Percentiles rank a stretch among this genome's conserved stretches.
Evolutionary conservation across 2,888 invertebrate genomes (phyloP).

Genomic region (Labia minor): DNA sequence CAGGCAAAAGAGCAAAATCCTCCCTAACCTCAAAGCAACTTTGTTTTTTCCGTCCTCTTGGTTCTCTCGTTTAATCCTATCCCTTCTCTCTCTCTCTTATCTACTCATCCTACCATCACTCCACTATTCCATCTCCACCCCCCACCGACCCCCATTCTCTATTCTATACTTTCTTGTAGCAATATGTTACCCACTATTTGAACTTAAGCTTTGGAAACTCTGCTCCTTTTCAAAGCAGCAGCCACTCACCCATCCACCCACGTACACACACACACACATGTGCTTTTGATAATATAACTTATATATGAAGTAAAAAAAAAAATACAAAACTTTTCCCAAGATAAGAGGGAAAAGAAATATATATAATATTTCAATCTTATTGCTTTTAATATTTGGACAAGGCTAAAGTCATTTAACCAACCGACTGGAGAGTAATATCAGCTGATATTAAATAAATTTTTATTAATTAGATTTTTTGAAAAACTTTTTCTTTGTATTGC

Average conservation of each 20-base stretch:
- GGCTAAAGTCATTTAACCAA: background rate
- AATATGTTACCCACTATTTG: constrained; percentile 13
- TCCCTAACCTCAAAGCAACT: constrained; percentile 7
- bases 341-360: background rate
- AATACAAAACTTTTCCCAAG: background rate
- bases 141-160: too few species aligned
- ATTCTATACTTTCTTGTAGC: background rate
- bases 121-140: too few species aligned
- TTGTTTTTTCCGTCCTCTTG: background rate
- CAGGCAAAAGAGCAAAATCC: background rate
- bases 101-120: too few species aligned
- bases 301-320: background rate
- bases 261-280: background rate
- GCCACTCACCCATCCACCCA: background rate
- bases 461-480: too few species aligned
- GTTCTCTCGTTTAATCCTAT: background rate
- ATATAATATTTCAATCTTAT: background rate
- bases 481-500: too few species aligned
- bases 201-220: constrained; percentile 5
- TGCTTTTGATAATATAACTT: background rate
- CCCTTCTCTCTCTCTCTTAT: background rate
- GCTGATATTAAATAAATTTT: too few species aligned
- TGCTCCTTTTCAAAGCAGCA: background rate
- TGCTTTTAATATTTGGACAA: background rate
- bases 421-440: too few species aligned